A percentile compares a stretch with the other conserved stretches of the same genome.
Conservation (phyloP, 2,797 vertebrate genomes). For the Lagocephalus sceleratus region DNA sequence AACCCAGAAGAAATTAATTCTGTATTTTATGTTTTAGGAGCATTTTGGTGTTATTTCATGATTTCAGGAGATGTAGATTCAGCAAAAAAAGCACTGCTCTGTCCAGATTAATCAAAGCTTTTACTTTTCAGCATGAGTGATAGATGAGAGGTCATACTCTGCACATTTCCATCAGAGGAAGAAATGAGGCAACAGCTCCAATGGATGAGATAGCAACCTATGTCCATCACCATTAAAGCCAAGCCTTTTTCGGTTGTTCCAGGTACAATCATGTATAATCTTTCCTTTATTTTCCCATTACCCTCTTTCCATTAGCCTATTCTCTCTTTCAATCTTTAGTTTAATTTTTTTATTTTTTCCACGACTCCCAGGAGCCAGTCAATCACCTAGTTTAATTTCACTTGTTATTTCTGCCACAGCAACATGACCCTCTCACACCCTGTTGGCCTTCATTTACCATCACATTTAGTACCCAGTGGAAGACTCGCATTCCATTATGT, state of each 20-base stretch:
- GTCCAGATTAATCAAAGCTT: too few relatives aligned
- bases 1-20: too few relatives aligned
- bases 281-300: too few relatives aligned
- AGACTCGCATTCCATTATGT: not conserved
- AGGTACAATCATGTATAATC: not conserved
- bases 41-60: too few relatives aligned
- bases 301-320: not conserved
- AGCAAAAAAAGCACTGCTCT: too few relatives aligned
- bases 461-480: not conserved
- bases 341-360: not conserved
- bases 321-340: not conserved
- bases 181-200: conserved; percentile 28
- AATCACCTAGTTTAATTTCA: not conserved
- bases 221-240: conserved; percentile 11
- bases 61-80: too few relatives aligned
- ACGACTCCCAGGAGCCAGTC: not conserved
- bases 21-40: too few relatives aligned
- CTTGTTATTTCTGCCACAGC: not conserved
- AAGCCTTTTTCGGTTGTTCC: not conserved
- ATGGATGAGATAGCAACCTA: conserved; percentile 2
- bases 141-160: conserved; percentile 10
- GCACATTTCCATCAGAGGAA: conserved; percentile 7
- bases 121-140: conserved; percentile 17
- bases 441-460: not conserved
- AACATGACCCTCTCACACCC: not conserved